Evolutionary conservation across 2,888 invertebrate species (phyloP).

Genomic region (Rhodophaea formosa): DNA sequence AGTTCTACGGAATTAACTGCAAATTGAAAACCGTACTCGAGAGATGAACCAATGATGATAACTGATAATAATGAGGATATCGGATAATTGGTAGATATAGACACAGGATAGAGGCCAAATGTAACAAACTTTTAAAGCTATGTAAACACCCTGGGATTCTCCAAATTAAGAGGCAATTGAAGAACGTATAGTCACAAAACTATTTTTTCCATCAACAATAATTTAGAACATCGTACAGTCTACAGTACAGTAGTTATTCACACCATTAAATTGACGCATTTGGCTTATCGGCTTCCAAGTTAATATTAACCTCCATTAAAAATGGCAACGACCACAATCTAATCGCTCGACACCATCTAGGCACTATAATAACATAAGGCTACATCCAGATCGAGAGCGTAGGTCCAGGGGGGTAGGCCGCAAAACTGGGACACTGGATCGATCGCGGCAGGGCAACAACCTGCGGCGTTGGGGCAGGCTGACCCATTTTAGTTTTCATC

Average conservation of each 20-base stretch:
- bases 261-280: not conserved
- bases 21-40: too few species aligned
- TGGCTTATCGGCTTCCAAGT: not conserved
- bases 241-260: not conserved
- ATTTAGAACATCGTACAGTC: not conserved
- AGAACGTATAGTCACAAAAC: not conserved
- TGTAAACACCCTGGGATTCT: too few species aligned
- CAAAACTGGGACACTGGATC: constrained; percentile 56
- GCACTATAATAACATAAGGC: constrained; percentile 16
- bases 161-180: too few species aligned
- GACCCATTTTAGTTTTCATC: constrained; percentile 39
- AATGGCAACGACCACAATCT: not conserved
- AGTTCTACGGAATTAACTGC: not conserved
- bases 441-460: constrained; percentile 45
- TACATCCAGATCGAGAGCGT: constrained; percentile 20
- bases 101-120: too few species aligned
- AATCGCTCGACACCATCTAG: constrained; percentile 13
- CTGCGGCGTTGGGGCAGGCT: constrained; percentile 30
- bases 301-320: not conserved
- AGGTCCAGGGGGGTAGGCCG: constrained; percentile 34
- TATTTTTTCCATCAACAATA: not conserved
- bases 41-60: too few species aligned
- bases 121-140: too few species aligned
- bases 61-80: too few species aligned
- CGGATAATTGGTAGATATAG: too few species aligned